Percentiles rank a stretch among this genome's conserved stretches.
Conservation (phyloP, 2,888 invertebrate species). For the Sphaerophoria rueppellii region DNA sequence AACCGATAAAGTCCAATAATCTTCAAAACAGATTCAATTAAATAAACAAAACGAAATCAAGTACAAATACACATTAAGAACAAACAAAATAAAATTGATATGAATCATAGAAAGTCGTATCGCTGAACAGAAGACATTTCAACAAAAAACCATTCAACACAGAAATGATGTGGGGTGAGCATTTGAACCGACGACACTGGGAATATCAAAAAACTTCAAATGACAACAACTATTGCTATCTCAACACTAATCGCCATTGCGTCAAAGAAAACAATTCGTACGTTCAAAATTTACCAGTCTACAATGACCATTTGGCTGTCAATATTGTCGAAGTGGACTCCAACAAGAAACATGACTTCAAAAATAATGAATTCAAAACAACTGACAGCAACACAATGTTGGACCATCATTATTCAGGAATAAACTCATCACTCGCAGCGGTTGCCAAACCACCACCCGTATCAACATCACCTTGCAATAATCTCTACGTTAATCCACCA, state of each 20-base stretch:
- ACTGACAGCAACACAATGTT: constrained; percentile 16
- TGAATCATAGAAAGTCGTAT: neutral
- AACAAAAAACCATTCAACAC: neutral
- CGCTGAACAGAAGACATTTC: neutral
- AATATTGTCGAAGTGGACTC: constrained; percentile 21
- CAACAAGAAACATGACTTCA: constrained; percentile 9
- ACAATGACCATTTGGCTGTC: constrained; percentile 13
- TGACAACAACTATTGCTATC: constrained; percentile 41
- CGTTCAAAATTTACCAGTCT: constrained; percentile 10
- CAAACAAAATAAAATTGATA: neutral
- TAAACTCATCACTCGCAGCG: constrained; percentile 5
- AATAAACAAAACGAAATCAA: neutral
- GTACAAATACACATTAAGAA: constrained; percentile 15
- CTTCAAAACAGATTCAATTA: neutral
- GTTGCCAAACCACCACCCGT: constrained; percentile 3
- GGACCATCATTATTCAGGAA: neutral
- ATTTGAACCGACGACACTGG: constrained; percentile 14
- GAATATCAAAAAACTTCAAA: constrained; percentile 31
- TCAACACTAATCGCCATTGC: constrained; percentile 34
- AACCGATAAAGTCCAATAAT: neutral
- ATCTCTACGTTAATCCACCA: constrained; percentile 60
- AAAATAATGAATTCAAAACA: constrained; percentile 2
- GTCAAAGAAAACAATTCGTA: constrained; percentile 19
- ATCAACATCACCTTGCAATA: constrained; percentile 40
- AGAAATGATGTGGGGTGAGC: constrained; percentile 36